phyloP scores from a whole-genome alignment of 2,797 vertebrate genomes.

The Argentina silus region DNA sequence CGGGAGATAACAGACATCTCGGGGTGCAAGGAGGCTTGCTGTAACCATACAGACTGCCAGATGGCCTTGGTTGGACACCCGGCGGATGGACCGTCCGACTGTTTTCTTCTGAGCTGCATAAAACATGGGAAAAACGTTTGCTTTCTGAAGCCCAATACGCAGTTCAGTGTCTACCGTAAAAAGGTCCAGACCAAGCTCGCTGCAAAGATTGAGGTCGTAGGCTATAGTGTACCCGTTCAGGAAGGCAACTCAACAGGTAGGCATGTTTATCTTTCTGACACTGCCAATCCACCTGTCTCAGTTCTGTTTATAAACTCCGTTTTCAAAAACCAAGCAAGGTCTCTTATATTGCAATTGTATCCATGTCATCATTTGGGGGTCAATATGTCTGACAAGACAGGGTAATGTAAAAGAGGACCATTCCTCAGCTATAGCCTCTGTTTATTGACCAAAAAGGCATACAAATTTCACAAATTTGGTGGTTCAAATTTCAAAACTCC shows the following conservation, averaged over 20 bases:
- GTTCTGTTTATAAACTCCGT: too few relatives aligned
- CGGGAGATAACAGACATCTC: constrained; percentile 20
- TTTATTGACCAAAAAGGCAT: too few relatives aligned
- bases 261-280: not conserved
- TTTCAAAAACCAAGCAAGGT: too few relatives aligned
- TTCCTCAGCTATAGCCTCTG: too few relatives aligned
- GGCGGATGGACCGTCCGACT: constrained; percentile 32
- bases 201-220: not conserved
- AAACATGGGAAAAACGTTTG: constrained; percentile 48
- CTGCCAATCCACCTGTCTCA: too few relatives aligned
- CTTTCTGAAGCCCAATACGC: constrained; percentile 9
- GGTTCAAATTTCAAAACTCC: too few relatives aligned
- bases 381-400: too few relatives aligned
- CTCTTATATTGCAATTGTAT: too few relatives aligned
- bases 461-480: too few relatives aligned
- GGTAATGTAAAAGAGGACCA: too few relatives aligned
- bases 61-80: constrained; percentile 46
- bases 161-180: constrained; percentile 41
- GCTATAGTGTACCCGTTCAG: not conserved
- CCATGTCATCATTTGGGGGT: too few relatives aligned
- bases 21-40: constrained; percentile 44
- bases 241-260: constrained; percentile 38
- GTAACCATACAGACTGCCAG: constrained; percentile 43
- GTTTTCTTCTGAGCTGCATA: constrained; percentile 48
- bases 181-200: not conserved